A percentile compares a stretch with the other conserved stretches of the same genome.
These are phyloP conservation scores for Sialis lutaria DNA, from an alignment of 2,888 invertebrate genomes.

Conservation along the genomic window DNA sequence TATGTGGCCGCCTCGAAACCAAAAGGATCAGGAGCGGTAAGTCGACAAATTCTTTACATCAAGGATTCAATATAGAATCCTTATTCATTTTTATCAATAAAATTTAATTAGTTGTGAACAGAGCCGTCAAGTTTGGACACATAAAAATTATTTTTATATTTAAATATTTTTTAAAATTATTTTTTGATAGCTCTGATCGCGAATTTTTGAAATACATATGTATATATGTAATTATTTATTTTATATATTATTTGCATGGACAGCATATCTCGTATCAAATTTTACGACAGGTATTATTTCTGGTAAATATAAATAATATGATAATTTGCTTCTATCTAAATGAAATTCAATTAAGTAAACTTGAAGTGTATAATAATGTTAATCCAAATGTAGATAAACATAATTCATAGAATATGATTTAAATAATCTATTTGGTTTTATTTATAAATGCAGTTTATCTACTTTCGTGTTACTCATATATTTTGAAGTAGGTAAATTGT, in stretches of 20 bases:
- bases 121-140: not conserved
- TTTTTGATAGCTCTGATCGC: not conserved
- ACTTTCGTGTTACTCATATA: too few species aligned
- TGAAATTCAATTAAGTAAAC: not conserved
- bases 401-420: too few species aligned
- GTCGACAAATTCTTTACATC: constrained; percentile 18
- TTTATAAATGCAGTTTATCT: too few species aligned
- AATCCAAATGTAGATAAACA: not conserved
- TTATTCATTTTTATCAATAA: not conserved
- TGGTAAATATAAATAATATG: not conserved
- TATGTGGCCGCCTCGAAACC: constrained; percentile 98
- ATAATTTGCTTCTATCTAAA: not conserved
- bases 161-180: not conserved
- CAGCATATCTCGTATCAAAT: constrained; percentile 3
- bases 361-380: not conserved
- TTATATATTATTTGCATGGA: not conserved
- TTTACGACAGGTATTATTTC: not conserved
- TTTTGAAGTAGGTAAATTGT: too few species aligned
- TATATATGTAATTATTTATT: too few species aligned
- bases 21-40: constrained; percentile 75
- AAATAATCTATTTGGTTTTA: too few species aligned
- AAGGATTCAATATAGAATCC: not conserved
- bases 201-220: not conserved
- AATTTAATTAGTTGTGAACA: not conserved
- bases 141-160: not conserved